Conservation (phyloP, 2,797 vertebrate species). For the Artibeus jamaicensis region DNA sequence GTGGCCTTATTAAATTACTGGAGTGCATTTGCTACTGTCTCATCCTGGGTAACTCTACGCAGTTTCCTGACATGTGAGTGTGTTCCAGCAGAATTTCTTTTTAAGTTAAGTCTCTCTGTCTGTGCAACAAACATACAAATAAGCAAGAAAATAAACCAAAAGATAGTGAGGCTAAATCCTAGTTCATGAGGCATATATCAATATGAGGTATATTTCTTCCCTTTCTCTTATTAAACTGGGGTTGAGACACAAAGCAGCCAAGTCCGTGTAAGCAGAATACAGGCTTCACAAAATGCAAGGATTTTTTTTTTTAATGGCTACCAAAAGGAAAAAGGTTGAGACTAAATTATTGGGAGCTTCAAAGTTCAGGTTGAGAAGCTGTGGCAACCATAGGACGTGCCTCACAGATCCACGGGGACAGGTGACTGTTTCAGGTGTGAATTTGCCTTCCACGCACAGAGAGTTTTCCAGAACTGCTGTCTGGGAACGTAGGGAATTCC, state of each 20-base stretch:
- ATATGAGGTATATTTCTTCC: background rate
- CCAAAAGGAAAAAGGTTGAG: background rate
- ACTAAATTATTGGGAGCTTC: background rate
- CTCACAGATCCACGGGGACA: background rate
- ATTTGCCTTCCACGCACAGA: background rate
- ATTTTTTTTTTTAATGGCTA: background rate
- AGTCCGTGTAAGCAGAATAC: background rate
- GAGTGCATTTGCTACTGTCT: background rate
- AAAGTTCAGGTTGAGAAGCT: background rate
- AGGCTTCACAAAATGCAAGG: background rate
- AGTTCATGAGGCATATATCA: background rate
- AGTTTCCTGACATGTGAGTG: background rate
- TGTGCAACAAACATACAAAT: slow-evolving; percentile 1
- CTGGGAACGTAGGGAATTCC: background rate
- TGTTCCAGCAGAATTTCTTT: background rate
- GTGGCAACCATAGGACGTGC: background rate
- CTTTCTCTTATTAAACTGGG: background rate
- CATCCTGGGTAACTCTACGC: background rate
- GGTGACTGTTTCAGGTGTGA: background rate
- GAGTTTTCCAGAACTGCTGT: background rate
- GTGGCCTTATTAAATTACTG: background rate
- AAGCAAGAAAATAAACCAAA: slow-evolving; percentile 14
- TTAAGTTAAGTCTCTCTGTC: background rate
- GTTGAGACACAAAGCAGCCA: background rate
- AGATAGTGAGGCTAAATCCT: background rate